These are phyloP conservation scores for Gambelia wislizenii DNA, from an alignment of 2,797 vertebrate species.

Conservation along the genomic window DNA sequence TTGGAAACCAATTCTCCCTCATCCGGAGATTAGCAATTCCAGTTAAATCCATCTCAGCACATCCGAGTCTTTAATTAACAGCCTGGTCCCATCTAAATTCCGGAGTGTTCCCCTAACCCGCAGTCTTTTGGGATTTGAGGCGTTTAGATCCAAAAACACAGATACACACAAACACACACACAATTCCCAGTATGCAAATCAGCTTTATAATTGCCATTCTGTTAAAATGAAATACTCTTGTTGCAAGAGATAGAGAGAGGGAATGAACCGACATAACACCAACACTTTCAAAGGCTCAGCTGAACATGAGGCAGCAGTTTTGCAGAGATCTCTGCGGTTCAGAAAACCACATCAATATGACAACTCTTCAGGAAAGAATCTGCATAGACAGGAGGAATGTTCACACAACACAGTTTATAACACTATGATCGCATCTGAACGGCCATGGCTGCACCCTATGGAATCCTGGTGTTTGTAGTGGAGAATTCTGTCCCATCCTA, in stretches of 20 bases:
- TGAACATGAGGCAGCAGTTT: neutral
- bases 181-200: neutral
- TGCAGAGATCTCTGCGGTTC: neutral
- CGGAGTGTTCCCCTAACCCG: neutral
- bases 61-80: conserved; percentile 59
- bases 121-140: accelerated
- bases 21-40: neutral
- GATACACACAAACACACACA: too few relatives aligned
- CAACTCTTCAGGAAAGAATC: neutral
- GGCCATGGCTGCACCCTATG: too few relatives aligned
- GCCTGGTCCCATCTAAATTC: conserved; percentile 25
- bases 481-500: too few relatives aligned
- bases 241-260: neutral
- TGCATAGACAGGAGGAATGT: too few relatives aligned
- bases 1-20: too few relatives aligned
- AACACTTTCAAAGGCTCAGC: neutral
- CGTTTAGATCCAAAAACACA: neutral
- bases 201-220: neutral
- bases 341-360: neutral
- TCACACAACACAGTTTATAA: too few relatives aligned
- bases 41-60: neutral
- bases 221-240: neutral
- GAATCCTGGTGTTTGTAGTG: too few relatives aligned
- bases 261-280: neutral
- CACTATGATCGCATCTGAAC: too few relatives aligned